Conservation (phyloP, 2,797 vertebrate species). For the Syngnathus rostellatus region DNA sequence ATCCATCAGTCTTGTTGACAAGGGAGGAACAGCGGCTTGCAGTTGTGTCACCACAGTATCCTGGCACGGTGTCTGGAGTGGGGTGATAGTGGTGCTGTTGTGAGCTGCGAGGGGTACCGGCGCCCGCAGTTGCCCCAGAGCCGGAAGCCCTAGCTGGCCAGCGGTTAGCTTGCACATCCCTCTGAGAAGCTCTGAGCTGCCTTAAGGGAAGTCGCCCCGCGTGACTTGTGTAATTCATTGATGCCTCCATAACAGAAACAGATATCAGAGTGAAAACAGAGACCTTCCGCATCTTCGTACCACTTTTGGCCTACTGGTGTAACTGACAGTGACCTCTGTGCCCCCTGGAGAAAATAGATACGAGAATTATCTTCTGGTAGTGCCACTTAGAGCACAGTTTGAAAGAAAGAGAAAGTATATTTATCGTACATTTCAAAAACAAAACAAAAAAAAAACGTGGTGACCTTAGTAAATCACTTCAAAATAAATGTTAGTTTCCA, state of each 20-base stretch:
- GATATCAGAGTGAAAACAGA: constrained; percentile 6
- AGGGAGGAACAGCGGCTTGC: constrained; percentile 62
- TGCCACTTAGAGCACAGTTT: background rate
- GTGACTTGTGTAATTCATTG: constrained; percentile 26
- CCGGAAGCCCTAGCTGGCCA: constrained; percentile 66
- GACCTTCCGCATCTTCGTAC: constrained; percentile 1
- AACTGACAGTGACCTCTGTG: background rate
- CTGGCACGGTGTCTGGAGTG: constrained; percentile 83
- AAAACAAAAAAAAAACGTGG: background rate
- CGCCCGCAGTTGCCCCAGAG: constrained; percentile 51
- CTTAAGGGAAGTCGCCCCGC: constrained; percentile 38
- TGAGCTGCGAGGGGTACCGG: constrained; percentile 43
- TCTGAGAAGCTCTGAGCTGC: constrained; percentile 30
- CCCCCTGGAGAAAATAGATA: background rate
- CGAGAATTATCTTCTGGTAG: background rate
- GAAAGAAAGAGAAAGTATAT: background rate
- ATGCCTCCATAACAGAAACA: background rate
- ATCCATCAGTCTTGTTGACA: constrained; percentile 64
- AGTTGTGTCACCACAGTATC: constrained; percentile 87
- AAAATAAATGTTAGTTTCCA: background rate
- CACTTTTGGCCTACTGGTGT: background rate
- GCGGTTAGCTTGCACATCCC: constrained; percentile 66
- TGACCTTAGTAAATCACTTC: background rate
- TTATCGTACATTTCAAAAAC: background rate
- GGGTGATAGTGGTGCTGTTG: constrained; percentile 59